Evolutionary conservation across 2,797 vertebrate genomes (phyloP), one percentile per base, ranked within the genome.

Genomic region (Poeciliopsis gracilis): DNA sequence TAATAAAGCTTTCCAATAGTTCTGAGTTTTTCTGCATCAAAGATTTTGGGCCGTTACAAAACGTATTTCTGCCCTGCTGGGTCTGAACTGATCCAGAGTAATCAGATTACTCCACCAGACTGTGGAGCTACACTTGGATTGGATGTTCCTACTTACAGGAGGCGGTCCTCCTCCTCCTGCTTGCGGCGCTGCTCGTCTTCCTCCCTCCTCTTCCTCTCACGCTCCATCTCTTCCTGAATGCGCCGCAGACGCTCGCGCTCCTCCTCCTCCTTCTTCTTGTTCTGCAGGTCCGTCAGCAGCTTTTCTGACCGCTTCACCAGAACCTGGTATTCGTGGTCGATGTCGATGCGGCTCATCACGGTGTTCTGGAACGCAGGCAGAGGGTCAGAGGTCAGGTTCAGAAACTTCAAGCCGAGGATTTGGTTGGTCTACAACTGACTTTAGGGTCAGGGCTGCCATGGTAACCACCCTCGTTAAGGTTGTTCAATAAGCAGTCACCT

Each of bases 171-270:
- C 75, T 97, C 97, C 25, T 98, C 98, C 93, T 97, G 97, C 76
- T 89, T 94, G 71, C 97, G 96, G 0, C 84, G 93, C 20, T 81
- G 86, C 61, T 99, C 97, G 36, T 98, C 97, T 80, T 97, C 96
- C 80, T 98, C 96, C 30, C 94, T 96, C 82, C 97, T 96, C 91
- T 92, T 96, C 85, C 83, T 96, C 91, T 99, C 98, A 61, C 89
- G 94, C 85, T 98, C 97, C 98, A 99, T 99, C 91, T 99, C 98
- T 84, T 98, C 97, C 89, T 98, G 97, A 89, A 99, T 99, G 59
- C 91, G 96, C 0, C 91, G 94, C 51, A 99, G 94, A 16, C 98
- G 93, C 93, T 98, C 97, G 0, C 96, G 93, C 92, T 99, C 98
- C 80, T 99, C 98, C 83, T 99, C 97, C 88, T 99, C 96, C 88